phyloP scores from a whole-genome alignment of 2,113 vertebrate genomes.

The Fulmarus glacialis region DNA sequence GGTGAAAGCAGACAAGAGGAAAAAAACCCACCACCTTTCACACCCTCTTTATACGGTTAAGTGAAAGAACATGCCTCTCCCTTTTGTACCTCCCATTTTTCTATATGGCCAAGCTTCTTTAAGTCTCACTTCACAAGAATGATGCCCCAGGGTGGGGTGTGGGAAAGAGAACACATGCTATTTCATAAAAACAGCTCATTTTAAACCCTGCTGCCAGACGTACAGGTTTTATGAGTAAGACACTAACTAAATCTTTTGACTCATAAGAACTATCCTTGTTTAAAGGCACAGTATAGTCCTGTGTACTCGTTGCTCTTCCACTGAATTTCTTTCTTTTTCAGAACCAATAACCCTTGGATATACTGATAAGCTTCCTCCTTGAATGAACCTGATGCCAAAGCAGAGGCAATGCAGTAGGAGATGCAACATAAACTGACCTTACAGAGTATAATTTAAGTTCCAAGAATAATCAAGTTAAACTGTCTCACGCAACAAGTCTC shows the following conservation, averaged over 20 bases:
- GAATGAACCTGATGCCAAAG: background rate
- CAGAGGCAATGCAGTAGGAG: background rate
- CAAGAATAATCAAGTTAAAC: background rate
- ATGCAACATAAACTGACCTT: background rate
- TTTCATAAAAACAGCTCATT: constrained; percentile 61
- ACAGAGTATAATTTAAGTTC: background rate
- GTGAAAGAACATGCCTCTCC: constrained; percentile 11
- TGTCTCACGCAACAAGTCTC: background rate
- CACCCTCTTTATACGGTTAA: background rate
- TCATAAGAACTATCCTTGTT: constrained; percentile 26
- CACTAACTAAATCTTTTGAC: constrained; percentile 56
- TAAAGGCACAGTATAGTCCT: constrained; percentile 2
- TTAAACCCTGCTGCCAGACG: constrained; percentile 58
- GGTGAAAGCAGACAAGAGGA: background rate
- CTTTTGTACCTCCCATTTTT: constrained; percentile 46
- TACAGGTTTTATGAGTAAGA: constrained; percentile 59
- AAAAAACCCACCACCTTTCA: background rate
- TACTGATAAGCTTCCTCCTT: background rate
- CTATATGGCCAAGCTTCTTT: constrained; percentile 42
- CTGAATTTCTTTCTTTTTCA: background rate
- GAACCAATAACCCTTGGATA: background rate
- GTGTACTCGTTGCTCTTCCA: background rate
- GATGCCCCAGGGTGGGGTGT: constrained; percentile 68
- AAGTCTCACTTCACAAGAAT: constrained; percentile 73
- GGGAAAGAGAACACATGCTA: constrained; percentile 28